These are phyloP conservation scores for Trissolcus basalis DNA, from an alignment of 1,140 invertebrate genomes.

Conservation along the genomic window DNA sequence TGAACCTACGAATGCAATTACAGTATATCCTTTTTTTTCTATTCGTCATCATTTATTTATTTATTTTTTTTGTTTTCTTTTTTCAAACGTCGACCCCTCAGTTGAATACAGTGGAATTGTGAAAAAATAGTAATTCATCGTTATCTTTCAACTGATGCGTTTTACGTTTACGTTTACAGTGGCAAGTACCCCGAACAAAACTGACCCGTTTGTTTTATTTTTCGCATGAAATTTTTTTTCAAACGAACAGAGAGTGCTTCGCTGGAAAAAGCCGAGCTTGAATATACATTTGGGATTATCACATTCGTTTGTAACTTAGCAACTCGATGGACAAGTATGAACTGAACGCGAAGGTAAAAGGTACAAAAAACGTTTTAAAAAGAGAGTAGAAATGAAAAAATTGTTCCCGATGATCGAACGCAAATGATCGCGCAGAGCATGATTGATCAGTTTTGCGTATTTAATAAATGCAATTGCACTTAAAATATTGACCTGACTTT, in stretches of 20 bases:
- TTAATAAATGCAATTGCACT: constrained; percentile 54
- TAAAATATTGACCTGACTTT: constrained; percentile 54
- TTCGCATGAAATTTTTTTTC: no score
- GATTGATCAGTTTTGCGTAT: constrained; percentile 48
- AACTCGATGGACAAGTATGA: neutral
- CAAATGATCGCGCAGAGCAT: constrained; percentile 28
- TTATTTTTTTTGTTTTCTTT: neutral
- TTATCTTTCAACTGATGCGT: constrained; percentile 25
- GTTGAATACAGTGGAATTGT: constrained; percentile 40
- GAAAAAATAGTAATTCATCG: constrained; percentile 43
- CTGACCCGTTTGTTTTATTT: neutral
- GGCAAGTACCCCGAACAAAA: no score
- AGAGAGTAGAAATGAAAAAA: neutral
- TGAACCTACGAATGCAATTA: no score
- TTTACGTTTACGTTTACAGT: no score
- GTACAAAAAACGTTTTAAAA: no score
- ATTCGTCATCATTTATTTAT: no score
- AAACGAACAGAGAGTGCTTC: no score
- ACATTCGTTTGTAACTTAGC: constrained; percentile 1
- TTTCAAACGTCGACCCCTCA: constrained; percentile 4
- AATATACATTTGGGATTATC: neutral
- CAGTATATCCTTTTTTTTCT: no score
- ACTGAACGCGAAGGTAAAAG: no score
- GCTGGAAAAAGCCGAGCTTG: no score
- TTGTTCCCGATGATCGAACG: constrained; percentile 21